A percentile compares a stretch with the other conserved stretches of the same genome.
Conservation (phyloP, 2,888 invertebrate species). For the Mesorhabditis spiculigera region DNA sequence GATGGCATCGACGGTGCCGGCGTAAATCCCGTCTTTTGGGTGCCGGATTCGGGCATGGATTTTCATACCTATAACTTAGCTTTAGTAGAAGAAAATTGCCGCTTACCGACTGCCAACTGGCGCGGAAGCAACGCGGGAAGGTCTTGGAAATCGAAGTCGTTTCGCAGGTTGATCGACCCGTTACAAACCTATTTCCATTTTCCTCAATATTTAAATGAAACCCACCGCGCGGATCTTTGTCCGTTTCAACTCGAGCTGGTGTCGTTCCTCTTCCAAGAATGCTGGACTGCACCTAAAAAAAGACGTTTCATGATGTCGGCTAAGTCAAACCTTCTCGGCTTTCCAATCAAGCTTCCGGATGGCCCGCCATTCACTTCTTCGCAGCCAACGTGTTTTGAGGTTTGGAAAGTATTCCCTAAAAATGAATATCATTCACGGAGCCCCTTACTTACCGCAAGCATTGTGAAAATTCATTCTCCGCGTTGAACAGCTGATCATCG, state of each 20-base stretch:
- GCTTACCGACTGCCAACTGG: slow-evolving; percentile 44
- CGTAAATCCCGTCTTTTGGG: slow-evolving; percentile 54
- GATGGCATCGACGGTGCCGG: slow-evolving; percentile 56
- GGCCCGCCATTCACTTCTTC: slow-evolving; percentile 89
- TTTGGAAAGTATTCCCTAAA: slow-evolving; percentile 88
- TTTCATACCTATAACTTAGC: slow-evolving; percentile 5
- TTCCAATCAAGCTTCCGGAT: slow-evolving; percentile 84
- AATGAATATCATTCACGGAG: not conserved
- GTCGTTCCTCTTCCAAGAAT: slow-evolving; percentile 90
- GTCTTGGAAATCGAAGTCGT: slow-evolving; percentile 37
- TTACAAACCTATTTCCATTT: not conserved
- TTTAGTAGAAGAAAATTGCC: slow-evolving; percentile 21
- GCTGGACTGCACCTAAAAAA: slow-evolving; percentile 76
- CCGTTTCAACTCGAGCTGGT: slow-evolving; percentile 82
- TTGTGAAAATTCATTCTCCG: slow-evolving; percentile 91
- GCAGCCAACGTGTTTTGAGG: slow-evolving; percentile 77
- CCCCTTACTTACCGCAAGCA: slow-evolving; percentile 64
- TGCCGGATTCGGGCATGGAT: slow-evolving; percentile 42
- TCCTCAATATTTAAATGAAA: not conserved
- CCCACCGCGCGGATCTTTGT: slow-evolving; percentile 75
- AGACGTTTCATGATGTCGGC: not conserved
- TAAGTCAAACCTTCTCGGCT: not conserved
- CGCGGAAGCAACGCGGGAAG: slow-evolving; percentile 44
- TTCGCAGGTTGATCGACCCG: slow-evolving; percentile 16
- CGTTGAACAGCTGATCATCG: slow-evolving; percentile 82